Conservation (phyloP, 1,140 invertebrate genomes). For the Meloidogyne chitwoodi region DNA sequence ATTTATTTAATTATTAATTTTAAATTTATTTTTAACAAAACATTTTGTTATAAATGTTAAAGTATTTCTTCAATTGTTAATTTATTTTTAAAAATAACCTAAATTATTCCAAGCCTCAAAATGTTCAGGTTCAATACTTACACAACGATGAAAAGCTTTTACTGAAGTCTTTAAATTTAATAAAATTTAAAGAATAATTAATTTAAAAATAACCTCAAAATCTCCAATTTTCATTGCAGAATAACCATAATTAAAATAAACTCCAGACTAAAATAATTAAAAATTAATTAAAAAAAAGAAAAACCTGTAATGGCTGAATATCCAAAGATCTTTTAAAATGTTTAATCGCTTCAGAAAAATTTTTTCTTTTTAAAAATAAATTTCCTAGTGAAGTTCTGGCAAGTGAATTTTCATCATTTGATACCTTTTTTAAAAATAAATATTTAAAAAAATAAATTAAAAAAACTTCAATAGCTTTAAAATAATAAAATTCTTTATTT, state of each 20-base stretch:
- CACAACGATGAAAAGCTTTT: conserved; percentile 31
- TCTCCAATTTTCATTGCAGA: conserved; percentile 22
- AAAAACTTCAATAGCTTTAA: conserved; percentile 26
- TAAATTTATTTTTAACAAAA: too few relatives aligned
- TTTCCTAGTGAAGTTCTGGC: neutral
- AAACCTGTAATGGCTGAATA: conserved; percentile 31
- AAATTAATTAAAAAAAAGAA: conserved; percentile 1
- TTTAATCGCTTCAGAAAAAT: neutral
- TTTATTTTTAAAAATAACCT: neutral
- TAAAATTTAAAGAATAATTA: neutral
- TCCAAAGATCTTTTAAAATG: conserved; percentile 27
- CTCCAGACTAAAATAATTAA: conserved; percentile 7
- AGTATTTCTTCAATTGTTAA: too few relatives aligned
- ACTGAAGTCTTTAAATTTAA: conserved; percentile 17
- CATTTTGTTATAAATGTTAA: too few relatives aligned
- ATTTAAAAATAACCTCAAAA: neutral
- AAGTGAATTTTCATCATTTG: neutral
- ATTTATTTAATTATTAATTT: too few relatives aligned
- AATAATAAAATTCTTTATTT: conserved; percentile 22
- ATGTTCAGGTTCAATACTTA: conserved; percentile 34
- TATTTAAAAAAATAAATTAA: neutral
- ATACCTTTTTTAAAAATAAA: neutral
- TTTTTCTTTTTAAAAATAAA: neutral
- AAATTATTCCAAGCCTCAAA: conserved; percentile 41
- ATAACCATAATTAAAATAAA: conserved; percentile 34